These are phyloP conservation scores for Drosophila rufa DNA, from an alignment of 1,140 invertebrate genomes.

Conservation along the genomic window DNA sequence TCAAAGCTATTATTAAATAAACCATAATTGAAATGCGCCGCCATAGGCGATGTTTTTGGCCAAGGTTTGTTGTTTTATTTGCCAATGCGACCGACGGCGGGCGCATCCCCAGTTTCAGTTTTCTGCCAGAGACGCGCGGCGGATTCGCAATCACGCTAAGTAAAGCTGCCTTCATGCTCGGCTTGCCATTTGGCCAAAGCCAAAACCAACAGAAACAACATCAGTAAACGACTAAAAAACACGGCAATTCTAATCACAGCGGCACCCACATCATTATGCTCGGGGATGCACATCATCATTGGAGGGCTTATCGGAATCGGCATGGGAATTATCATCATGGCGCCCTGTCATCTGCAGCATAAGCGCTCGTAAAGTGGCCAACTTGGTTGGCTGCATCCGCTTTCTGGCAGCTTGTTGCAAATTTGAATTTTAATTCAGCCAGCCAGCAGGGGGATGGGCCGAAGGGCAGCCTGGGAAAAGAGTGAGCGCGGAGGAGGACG, in stretches of 20 bases:
- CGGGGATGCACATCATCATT: constrained; percentile 53
- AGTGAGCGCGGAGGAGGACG: neutral
- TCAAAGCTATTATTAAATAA: constrained; percentile 71
- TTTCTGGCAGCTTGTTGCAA: constrained; percentile 48
- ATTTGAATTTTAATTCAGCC: constrained; percentile 61
- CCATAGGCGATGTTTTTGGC: constrained; percentile 45
- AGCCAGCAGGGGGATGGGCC: neutral
- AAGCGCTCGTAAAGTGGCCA: constrained; percentile 59
- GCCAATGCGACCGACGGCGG: constrained; percentile 34
- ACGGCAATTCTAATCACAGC: constrained; percentile 42
- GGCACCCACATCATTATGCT: constrained; percentile 33
- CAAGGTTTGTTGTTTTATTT: constrained; percentile 55
- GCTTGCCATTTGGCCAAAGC: constrained; percentile 62
- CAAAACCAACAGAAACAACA: constrained; percentile 18
- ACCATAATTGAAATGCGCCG: constrained; percentile 73
- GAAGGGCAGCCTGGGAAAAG: too few relatives aligned
- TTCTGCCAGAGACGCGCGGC: constrained; percentile 18
- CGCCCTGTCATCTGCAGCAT: constrained; percentile 48
- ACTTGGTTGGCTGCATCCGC: constrained; percentile 51
- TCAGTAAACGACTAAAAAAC: constrained; percentile 13
- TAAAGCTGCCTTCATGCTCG: constrained; percentile 78
- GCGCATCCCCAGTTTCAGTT: constrained; percentile 49
- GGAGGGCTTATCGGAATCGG: constrained; percentile 34
- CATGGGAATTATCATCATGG: constrained; percentile 50
- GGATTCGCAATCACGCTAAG: constrained; percentile 73